These are phyloP conservation scores for Drosophila fulvimacula DNA, from an alignment of 2,888 invertebrate species.

Conservation along the genomic window DNA sequence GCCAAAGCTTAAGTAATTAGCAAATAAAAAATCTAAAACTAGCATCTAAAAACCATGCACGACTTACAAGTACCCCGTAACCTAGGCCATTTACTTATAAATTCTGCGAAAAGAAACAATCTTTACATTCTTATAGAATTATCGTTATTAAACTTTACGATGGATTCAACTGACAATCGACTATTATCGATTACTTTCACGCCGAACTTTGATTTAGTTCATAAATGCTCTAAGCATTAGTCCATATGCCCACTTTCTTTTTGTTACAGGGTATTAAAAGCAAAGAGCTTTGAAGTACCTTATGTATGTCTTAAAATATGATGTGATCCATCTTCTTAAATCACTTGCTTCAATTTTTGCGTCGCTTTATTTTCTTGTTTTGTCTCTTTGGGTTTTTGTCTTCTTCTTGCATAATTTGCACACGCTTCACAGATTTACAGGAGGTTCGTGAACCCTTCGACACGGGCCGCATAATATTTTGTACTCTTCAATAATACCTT, in stretches of 20 bases:
- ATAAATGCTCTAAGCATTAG: not conserved
- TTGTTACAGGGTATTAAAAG: not conserved
- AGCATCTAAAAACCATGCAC: not conserved
- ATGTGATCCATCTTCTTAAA: slow-evolving; percentile 48
- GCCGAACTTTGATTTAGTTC: not conserved
- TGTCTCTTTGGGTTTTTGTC: not conserved
- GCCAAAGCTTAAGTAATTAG: slow-evolving; percentile 49
- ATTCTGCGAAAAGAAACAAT: not conserved
- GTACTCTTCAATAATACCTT: slow-evolving; percentile 23
- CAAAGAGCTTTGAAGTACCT: slow-evolving; percentile 5
- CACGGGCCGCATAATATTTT: slow-evolving; percentile 17
- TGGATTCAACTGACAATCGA: not conserved
- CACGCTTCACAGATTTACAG: slow-evolving; percentile 66
- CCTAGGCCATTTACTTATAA: not conserved
- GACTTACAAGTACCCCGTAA: not conserved
- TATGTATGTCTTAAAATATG: slow-evolving; percentile 14
- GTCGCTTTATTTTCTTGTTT: slow-evolving; percentile 26
- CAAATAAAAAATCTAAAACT: not conserved
- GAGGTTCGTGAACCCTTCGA: slow-evolving; percentile 56
- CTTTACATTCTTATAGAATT: not conserved
- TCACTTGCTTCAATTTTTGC: slow-evolving; percentile 48
- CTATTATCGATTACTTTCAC: not conserved
- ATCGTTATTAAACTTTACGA: not conserved
- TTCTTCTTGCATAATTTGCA: slow-evolving; percentile 71
- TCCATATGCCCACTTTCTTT: not conserved